Conservation (phyloP, 2,113 vertebrate genomes). For the Dermatemys mawii region DNA sequence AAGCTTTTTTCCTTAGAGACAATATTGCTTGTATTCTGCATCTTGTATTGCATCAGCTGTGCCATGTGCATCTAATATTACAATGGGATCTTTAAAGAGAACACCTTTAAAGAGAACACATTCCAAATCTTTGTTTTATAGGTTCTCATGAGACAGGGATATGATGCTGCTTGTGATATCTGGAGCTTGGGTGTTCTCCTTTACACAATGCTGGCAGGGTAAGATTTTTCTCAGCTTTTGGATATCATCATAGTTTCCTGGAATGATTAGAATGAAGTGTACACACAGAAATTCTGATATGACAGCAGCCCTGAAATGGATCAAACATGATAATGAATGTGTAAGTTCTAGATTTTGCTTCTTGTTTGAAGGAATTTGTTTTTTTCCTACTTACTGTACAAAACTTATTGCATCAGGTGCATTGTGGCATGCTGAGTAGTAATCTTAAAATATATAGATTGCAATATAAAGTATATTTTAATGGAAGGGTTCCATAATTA, state of each 20-base stretch:
- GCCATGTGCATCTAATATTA: background rate
- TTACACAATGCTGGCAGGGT: constrained; percentile 91
- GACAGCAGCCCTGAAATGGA: background rate
- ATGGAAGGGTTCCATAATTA: background rate
- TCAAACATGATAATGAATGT: background rate
- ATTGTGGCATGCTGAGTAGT: background rate
- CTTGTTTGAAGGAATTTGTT: background rate
- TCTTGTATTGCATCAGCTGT: background rate
- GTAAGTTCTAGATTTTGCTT: background rate
- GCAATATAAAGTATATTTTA: background rate
- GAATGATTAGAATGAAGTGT: background rate
- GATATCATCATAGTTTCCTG: background rate
- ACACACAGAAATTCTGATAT: background rate
- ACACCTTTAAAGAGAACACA: background rate
- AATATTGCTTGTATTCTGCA: background rate
- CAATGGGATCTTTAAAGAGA: background rate
- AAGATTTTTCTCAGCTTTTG: constrained; percentile 53
- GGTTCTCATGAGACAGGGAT: constrained; percentile 91
- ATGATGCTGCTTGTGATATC: constrained; percentile 91
- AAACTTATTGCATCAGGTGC: no score
- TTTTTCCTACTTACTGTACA: background rate
- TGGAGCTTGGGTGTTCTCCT: constrained; percentile 92
- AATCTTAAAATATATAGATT: background rate
- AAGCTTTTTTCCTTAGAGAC: background rate
- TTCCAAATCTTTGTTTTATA: constrained; percentile 66